Conservation (phyloP, 2,113 vertebrate species). For the Ibidorhyncha struthersii region DNA sequence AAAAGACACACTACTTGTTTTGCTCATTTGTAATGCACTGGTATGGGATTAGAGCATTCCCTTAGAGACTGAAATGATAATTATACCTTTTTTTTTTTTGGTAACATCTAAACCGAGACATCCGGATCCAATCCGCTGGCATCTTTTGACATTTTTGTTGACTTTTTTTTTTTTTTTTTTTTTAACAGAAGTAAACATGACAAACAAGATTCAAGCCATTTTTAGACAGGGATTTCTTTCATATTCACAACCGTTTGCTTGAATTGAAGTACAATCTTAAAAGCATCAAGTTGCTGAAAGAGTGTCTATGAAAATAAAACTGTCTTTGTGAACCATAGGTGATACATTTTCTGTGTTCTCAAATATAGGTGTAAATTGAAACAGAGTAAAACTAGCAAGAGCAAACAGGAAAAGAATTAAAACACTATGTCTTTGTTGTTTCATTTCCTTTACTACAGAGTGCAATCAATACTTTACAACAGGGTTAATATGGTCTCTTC, state of each 20-base stretch:
- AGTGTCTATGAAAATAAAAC: slow-evolving; percentile 60
- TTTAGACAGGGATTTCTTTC: slow-evolving; percentile 12
- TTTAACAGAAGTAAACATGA: neutral
- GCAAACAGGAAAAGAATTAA: slow-evolving; percentile 77
- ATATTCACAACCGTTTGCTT: slow-evolving; percentile 3
- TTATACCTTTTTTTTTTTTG: neutral
- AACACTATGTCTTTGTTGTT: slow-evolving; percentile 75
- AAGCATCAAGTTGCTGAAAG: slow-evolving; percentile 51
- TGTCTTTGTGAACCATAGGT: slow-evolving; percentile 38
- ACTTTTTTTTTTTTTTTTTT: neutral
- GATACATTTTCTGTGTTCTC: slow-evolving; percentile 70
- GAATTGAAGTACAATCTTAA: slow-evolving; percentile 52
- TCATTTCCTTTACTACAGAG: slow-evolving; percentile 77
- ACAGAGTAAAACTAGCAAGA: slow-evolving; percentile 74
- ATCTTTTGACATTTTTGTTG: neutral
- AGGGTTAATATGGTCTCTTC: slow-evolving; percentile 82
- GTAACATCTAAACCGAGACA: neutral
- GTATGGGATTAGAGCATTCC: neutral
- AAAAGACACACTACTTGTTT: neutral
- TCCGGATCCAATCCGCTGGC: neutral
- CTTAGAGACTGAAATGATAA: slow-evolving; percentile 18
- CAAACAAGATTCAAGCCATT: slow-evolving; percentile 39
- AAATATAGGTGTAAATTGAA: slow-evolving; percentile 78
- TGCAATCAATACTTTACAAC: slow-evolving; percentile 82
- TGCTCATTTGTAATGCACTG: neutral